These are phyloP conservation scores for Aegithalos caudatus DNA, from an alignment of 2,113 vertebrate genomes.

Conservation along the genomic window DNA sequence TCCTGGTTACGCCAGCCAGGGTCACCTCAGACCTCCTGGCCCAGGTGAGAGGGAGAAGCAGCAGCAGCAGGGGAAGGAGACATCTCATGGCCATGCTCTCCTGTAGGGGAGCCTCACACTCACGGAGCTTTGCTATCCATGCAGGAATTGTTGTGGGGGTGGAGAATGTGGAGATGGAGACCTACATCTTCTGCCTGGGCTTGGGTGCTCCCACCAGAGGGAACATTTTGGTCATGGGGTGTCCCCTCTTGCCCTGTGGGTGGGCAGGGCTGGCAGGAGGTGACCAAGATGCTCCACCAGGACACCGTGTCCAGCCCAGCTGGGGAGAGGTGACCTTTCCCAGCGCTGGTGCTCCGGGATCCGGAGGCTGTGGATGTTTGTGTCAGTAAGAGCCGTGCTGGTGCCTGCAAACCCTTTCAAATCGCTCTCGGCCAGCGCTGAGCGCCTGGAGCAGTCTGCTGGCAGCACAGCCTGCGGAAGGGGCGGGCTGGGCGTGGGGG, in stretches of 20 bases:
- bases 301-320: background rate
- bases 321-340: background rate
- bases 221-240: fast-evolving
- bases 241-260: background rate
- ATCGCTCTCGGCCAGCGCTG: constrained; percentile 19
- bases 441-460: background rate
- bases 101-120: fast-evolving
- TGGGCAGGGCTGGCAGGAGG: background rate
- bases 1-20: background rate
- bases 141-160: fast-evolving
- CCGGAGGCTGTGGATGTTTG: background rate
- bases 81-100: fast-evolving
- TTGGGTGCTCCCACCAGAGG: background rate
- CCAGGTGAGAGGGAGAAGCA: background rate
- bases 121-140: fast-evolving
- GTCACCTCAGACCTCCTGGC: background rate
- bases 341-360: background rate
- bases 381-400: constrained; percentile 8
- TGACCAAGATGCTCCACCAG: fast-evolving
- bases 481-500: background rate
- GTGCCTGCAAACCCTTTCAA: constrained; percentile 32
- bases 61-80: background rate
- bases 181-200: no score
- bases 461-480: background rate
- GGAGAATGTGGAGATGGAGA: background rate